Evolutionary conservation across 2,888 invertebrate genomes (phyloP).

Genomic region (Flexamia atlantica): DNA sequence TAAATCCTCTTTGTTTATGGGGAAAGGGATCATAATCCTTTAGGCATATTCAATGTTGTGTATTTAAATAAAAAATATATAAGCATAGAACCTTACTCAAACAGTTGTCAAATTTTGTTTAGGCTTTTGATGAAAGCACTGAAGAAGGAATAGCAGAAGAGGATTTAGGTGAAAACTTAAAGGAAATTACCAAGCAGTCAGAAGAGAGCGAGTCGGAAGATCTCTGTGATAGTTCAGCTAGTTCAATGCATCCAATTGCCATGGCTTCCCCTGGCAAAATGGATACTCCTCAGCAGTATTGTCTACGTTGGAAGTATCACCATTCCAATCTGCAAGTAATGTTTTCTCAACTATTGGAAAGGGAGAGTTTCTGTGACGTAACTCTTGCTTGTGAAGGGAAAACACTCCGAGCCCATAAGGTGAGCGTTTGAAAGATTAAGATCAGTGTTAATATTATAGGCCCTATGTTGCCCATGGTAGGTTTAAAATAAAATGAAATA

Average conservation of each 20-base stretch:
- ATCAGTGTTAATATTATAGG: not conserved
- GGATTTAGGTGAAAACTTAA: constrained; percentile 7
- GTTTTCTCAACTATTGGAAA: constrained; percentile 86
- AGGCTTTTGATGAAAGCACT: constrained; percentile 31
- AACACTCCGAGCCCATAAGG: constrained; percentile 85
- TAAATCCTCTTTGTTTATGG: too few species aligned
- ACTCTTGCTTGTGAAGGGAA: constrained; percentile 92
- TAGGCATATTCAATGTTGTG: too few species aligned
- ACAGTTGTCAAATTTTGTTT: not conserved
- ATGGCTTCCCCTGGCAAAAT: constrained; percentile 69
- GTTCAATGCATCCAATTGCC: constrained; percentile 61
- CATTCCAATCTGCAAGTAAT: constrained; percentile 88
- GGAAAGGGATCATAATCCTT: too few species aligned
- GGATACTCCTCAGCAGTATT: constrained; percentile 91
- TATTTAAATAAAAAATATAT: too few species aligned
- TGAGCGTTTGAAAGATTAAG: constrained; percentile 70
- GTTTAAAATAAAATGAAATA: too few species aligned
- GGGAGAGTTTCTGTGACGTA: constrained; percentile 94
- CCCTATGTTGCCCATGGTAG: too few species aligned
- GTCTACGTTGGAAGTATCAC: constrained; percentile 95
- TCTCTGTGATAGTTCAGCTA: not conserved
- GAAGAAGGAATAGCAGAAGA: constrained; percentile 43
- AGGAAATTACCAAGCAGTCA: constrained; percentile 4
- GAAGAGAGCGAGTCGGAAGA: constrained; percentile 53
- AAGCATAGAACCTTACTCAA: too few species aligned